Percentiles rank a stretch among this genome's conserved stretches.
Evolutionary conservation across 2,113 vertebrate genomes (phyloP).

Genomic region (Rhinichthys klamathensis): DNA sequence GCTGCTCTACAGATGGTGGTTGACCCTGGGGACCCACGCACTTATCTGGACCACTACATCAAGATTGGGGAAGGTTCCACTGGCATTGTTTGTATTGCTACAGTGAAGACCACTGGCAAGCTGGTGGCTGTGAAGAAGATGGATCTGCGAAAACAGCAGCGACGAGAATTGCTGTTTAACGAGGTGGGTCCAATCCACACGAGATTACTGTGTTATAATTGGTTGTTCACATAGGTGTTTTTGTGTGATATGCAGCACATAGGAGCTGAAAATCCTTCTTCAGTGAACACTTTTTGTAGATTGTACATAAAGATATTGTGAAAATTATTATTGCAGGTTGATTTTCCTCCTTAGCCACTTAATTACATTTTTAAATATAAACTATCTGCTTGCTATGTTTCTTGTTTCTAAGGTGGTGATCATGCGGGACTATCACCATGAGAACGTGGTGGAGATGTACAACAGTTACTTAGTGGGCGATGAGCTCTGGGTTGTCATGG

Average conservation of each 20-base stretch:
- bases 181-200: slow-evolving; percentile 76
- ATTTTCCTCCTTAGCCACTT: background rate
- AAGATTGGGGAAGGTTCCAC: slow-evolving; percentile 97
- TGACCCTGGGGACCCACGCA: slow-evolving; percentile 87
- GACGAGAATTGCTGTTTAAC: slow-evolving; percentile 92
- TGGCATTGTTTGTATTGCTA: slow-evolving; percentile 92
- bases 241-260: background rate
- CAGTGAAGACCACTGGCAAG: slow-evolving; percentile 84
- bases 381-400: background rate
- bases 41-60: slow-evolving; percentile 94
- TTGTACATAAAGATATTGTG: background rate
- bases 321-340: background rate
- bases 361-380: background rate
- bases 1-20: slow-evolving; percentile 93
- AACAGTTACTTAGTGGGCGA: slow-evolving; percentile 97
- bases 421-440: slow-evolving; percentile 96
- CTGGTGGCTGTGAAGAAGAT: slow-evolving; percentile 96
- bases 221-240: background rate
- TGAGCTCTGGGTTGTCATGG: slow-evolving; percentile 98
- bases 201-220: background rate
- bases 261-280: background rate
- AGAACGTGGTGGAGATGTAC: slow-evolving; percentile 98
- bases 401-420: slow-evolving; percentile 86
- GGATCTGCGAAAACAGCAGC: slow-evolving; percentile 94
- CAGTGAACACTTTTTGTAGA: background rate